Base-by-base conservation (phyloP, 2,797 vertebrate genomes). In the Kryptolebias ocellatus region DNA sequence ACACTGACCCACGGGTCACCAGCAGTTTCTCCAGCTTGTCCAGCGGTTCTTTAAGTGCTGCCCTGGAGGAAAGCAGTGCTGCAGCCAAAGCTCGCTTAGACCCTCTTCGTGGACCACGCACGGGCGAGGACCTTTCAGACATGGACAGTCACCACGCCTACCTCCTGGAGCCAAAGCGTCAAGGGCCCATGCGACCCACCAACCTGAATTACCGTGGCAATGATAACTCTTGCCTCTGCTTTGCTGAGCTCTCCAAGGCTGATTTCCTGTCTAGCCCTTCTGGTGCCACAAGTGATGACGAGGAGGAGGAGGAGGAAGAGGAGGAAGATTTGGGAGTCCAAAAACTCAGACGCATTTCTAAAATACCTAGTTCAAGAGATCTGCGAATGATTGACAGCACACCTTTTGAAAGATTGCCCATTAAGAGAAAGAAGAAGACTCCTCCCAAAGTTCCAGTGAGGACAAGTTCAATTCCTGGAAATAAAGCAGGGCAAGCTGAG, bases 11-110 rank as follows among this genome's bases (percentile, higher is more conserved):
- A 20, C 85, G 92, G 49, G 91, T 94, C 73, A 94, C 93, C 70
- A 91, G 90, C 83, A 94, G 95, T 34, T 95, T 95, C 79, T 94
- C 93, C 39, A 94, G 95, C 24, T 90, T 95, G 75, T 94, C 94
- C 34, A 98, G 96, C 8, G 94, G 96, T 70, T 99, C 97, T 5
- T 65, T 97, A 87, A 97, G 95, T 0, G 95, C 96, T 1, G 95
- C 95, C 1, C 84, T 99, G 58, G 95, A 98, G 53, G 96, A 97
- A 42, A 95, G 95, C 10, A 95, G 91, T 67, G 54, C 92, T 1
- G 82, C 91, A 0, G 78, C 84, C 60, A 89, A 81, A 76, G 62
- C 63, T 53, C 76, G 56, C 45, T 59, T 63, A 1, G 87, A 86
- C 52, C 50, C 47, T n/a, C 74, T 77, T 49, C 74, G 64, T 52